A percentile compares a stretch with the other conserved stretches of the same genome.
Conservation (phyloP, 2,113 vertebrate species). For the Irena cyanogastra region DNA sequence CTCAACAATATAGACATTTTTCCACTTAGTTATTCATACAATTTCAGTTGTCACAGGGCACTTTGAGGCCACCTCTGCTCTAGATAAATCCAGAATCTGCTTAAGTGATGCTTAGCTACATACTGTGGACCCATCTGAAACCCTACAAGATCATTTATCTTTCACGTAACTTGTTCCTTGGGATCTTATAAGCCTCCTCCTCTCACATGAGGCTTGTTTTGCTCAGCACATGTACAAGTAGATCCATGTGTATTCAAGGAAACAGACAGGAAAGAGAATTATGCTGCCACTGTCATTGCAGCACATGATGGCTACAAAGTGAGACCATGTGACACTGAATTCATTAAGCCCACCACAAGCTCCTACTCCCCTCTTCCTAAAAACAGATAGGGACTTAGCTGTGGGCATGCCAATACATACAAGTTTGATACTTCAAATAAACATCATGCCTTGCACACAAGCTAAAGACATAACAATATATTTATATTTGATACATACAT, state of each 20-base stretch:
- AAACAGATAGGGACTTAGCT: background rate
- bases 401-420: background rate
- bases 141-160: background rate
- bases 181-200: background rate
- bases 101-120: background rate
- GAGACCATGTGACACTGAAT: background rate
- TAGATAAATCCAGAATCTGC: background rate
- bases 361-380: background rate
- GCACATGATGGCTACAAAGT: background rate
- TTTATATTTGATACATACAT: background rate
- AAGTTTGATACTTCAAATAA: background rate
- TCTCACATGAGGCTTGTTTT: background rate
- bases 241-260: background rate
- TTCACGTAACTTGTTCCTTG: background rate
- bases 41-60: background rate
- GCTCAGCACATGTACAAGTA: rapidly evolving
- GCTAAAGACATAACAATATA: background rate
- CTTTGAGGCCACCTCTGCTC: background rate
- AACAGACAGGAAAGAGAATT: background rate
- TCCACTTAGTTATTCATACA: background rate
- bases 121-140: background rate
- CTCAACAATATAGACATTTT: background rate
- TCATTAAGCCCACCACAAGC: background rate
- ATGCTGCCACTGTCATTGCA: background rate
- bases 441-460: background rate